These are phyloP conservation scores for Tiphia femorata DNA, from an alignment of 2,888 invertebrate species.

Conservation along the genomic window DNA sequence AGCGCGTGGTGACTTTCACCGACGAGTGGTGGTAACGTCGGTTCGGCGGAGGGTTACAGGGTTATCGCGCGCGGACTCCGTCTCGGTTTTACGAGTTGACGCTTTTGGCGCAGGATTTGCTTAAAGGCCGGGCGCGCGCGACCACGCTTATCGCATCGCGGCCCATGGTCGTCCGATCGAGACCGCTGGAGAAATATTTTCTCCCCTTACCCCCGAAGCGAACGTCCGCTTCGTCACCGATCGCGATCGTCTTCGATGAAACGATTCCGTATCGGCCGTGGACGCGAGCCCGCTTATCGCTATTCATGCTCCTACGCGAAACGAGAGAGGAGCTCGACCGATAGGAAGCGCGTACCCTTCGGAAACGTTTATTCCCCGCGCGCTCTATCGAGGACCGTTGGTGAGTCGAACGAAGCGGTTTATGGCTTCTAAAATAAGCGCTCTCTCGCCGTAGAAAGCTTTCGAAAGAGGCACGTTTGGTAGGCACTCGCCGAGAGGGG, in stretches of 20 bases:
- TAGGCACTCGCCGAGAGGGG: constrained; percentile 40
- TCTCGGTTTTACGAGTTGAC: constrained; percentile 1
- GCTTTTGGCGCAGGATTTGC: constrained; percentile 6
- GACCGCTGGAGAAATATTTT: neutral
- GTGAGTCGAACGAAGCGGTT: constrained; percentile 23
- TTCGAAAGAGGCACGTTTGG: constrained; percentile 50
- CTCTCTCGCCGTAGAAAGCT: constrained; percentile 42
- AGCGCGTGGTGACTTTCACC: constrained; percentile 43
- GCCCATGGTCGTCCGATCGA: neutral
- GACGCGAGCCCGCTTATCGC: neutral
- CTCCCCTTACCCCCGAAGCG: no score
- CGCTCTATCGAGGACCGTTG: constrained; percentile 19
- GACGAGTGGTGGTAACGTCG: constrained; percentile 23
- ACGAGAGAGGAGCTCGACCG: no score
- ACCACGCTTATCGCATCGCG: neutral
- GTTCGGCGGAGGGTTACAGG: constrained; percentile 47
- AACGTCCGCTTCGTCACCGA: neutral
- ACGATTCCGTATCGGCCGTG: neutral
- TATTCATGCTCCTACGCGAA: no score
- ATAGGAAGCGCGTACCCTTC: no score
- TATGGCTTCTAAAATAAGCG: constrained; percentile 45
- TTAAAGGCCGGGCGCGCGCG: neutral
- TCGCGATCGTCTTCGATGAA: neutral
- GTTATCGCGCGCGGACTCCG: constrained; percentile 29
- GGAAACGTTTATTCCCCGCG: no score